A percentile compares a stretch with the other conserved stretches of the same genome.
phyloP scores from a whole-genome alignment of 2,797 vertebrate species.

The Acipenser oxyrinchus region DNA sequence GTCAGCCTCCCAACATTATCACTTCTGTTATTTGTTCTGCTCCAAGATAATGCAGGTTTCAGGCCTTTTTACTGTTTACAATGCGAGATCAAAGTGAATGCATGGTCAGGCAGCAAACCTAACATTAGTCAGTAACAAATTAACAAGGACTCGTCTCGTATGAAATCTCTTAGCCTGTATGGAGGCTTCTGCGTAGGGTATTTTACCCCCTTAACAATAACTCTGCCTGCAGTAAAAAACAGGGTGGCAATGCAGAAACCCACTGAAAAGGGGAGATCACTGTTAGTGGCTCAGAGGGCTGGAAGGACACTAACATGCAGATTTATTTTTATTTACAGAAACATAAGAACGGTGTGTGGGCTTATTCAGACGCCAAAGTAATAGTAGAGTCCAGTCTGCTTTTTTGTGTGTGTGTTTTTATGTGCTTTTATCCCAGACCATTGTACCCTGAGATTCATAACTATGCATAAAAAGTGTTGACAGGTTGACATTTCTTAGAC shows the following conservation, averaged over 20 bases:
- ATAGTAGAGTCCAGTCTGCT: too few relatives aligned
- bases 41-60: slow-evolving; percentile 53
- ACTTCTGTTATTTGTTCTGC: slow-evolving; percentile 55
- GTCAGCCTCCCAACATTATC: slow-evolving; percentile 67
- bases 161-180: slow-evolving; percentile 18
- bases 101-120: slow-evolving; percentile 57
- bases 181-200: slow-evolving; percentile 8
- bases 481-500: too few relatives aligned
- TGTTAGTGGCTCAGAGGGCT: slow-evolving; percentile 10
- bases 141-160: slow-evolving; percentile 45
- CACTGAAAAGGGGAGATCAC: neutral
- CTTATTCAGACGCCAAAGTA: too few relatives aligned
- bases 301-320: slow-evolving; percentile 14
- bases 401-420: too few relatives aligned
- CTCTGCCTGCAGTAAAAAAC: too few relatives aligned
- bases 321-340: neutral
- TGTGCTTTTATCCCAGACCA: neutral
- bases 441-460: neutral
- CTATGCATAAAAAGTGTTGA: neutral
- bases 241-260: too few relatives aligned
- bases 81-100: slow-evolving; percentile 71
- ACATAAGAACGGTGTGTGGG: neutral
- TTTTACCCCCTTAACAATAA: neutral
- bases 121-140: slow-evolving; percentile 59
- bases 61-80: slow-evolving; percentile 54